A percentile compares a stretch with the other conserved stretches of the same genome.
phyloP scores from a whole-genome alignment of 2,113 vertebrate species.

The Ovis canadensis region DNA sequence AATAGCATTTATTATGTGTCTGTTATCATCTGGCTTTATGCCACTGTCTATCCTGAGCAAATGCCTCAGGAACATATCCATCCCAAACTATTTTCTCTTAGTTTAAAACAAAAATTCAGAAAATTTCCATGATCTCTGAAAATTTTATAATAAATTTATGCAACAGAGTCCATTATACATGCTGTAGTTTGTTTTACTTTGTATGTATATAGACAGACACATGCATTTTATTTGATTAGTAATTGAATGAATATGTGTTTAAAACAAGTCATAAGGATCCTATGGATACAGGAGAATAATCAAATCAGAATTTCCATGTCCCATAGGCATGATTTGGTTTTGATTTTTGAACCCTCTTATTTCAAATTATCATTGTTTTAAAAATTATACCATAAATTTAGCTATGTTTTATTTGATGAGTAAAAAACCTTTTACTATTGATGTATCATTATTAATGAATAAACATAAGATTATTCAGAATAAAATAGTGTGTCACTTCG shows the following conservation, averaged over 20 bases:
- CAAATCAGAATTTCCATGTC: neutral
- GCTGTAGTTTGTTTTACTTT: neutral
- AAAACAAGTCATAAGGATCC: neutral
- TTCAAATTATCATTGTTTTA: conserved; percentile 7
- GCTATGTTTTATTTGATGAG: neutral
- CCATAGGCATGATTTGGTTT: neutral
- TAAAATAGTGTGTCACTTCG: conserved; percentile 71
- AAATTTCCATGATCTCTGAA: conserved; percentile 1
- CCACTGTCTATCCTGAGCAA: neutral
- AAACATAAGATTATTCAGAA: conserved; percentile 19
- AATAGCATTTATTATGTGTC: neutral
- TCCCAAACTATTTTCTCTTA: neutral
- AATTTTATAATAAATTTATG: neutral
- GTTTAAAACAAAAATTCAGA: neutral
- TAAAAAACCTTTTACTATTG: neutral
- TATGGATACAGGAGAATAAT: neutral
- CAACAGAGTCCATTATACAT: neutral
- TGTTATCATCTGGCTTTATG: neutral
- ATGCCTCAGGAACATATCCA: neutral
- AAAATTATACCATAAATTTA: neutral
- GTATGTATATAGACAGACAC: neutral
- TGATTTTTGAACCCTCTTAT: neutral
- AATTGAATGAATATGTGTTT: neutral
- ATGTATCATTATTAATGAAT: conserved; percentile 3
- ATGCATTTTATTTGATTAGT: neutral